These are phyloP conservation scores for Spisula solida DNA, from an alignment of 2,888 invertebrate species.

Conservation along the genomic window DNA sequence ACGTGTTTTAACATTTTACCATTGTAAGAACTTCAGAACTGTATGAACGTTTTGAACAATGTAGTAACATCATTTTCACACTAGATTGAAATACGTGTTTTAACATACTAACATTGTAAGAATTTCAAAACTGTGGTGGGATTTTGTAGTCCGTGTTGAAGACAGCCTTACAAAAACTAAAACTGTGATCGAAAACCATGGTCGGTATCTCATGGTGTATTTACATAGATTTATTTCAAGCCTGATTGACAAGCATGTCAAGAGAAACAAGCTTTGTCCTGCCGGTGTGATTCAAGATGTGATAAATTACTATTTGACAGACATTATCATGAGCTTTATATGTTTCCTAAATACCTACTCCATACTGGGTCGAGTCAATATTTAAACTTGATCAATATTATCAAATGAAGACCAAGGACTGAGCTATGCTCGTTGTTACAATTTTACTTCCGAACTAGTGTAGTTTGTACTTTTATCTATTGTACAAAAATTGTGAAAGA, in stretches of 20 bases:
- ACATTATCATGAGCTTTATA: slow-evolving; percentile 32
- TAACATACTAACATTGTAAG: no score
- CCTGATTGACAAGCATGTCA: slow-evolving; percentile 17
- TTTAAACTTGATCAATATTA: slow-evolving; percentile 29
- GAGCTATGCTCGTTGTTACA: neutral
- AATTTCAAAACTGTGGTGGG: no score
- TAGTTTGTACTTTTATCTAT: no score
- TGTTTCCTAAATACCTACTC: slow-evolving; percentile 19
- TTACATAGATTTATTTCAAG: neutral
- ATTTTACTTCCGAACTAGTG: no score
- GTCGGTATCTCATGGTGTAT: neutral
- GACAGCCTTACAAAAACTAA: neutral
- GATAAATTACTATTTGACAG: slow-evolving; percentile 48
- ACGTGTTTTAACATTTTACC: no score
- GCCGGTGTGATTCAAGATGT: slow-evolving; percentile 25
- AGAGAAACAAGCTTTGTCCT: neutral
- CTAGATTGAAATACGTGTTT: no score
- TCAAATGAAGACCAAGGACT: neutral
- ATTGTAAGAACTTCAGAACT: no score
- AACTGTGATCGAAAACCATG: neutral
- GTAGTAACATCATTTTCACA: no score
- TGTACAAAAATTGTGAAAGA: no score
- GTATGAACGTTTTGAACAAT: no score
- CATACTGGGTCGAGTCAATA: slow-evolving; percentile 34
- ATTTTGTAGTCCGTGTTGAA: no score